phyloP scores from a whole-genome alignment of 1,140 invertebrate genomes.

The Ips typographus region DNA sequence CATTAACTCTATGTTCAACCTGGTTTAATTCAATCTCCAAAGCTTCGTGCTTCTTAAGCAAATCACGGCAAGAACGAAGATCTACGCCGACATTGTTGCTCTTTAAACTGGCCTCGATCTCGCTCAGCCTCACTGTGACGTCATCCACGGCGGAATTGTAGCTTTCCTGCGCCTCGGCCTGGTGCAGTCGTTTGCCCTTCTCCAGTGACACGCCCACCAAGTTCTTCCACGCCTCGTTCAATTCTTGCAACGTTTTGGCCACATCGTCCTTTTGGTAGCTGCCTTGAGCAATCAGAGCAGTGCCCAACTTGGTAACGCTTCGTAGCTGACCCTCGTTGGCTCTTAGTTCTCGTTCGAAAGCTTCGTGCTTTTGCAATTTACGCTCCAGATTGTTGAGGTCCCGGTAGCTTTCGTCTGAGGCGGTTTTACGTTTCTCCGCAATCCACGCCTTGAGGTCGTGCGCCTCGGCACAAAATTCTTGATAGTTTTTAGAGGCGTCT shows the following conservation, averaged over 20 bases:
- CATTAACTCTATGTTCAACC: conserved; percentile 75
- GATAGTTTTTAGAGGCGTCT: conserved; percentile 76
- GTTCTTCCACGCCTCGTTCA: conserved; percentile 75
- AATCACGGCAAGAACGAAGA: conserved; percentile 83
- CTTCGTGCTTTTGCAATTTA: conserved; percentile 96
- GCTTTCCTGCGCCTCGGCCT: conserved; percentile 78
- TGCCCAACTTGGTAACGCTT: conserved; percentile 78
- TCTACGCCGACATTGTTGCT: conserved; percentile 82
- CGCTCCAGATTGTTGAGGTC: conserved; percentile 89
- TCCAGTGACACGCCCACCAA: conserved; percentile 72
- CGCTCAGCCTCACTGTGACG: conserved; percentile 78
- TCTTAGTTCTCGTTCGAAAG: conserved; percentile 91
- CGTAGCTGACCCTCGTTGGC: conserved; percentile 88
- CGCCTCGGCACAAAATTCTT: conserved; percentile 86
- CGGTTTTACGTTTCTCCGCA: conserved; percentile 86
- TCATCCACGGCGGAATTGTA: conserved; percentile 78
- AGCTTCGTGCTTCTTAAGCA: conserved; percentile 83
- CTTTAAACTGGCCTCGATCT: conserved; percentile 71
- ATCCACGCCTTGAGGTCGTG: conserved; percentile 89
- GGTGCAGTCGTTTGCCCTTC: conserved; percentile 75
- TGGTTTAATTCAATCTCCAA: conserved; percentile 79
- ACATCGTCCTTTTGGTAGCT: conserved; percentile 73
- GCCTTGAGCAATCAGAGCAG: conserved; percentile 67
- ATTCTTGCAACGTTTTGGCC: conserved; percentile 61
- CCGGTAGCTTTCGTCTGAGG: conserved; percentile 89